Percentiles rank a stretch among this genome's conserved stretches.
Conservation (phyloP, 2,888 invertebrate genomes). For the Pharmacophagus antenor region DNA sequence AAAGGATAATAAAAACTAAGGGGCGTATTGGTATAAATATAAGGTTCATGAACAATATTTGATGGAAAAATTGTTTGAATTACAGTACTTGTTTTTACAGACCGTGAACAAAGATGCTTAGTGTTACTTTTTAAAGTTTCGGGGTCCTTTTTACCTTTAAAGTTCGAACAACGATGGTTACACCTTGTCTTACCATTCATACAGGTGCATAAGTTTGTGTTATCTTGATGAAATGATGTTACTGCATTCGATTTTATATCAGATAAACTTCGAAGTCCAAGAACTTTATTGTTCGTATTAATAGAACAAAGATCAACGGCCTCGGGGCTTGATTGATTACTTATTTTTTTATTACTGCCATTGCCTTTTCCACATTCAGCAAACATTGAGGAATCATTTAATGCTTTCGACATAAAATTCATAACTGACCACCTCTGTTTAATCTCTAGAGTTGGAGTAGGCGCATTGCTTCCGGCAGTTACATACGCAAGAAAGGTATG, state of each 20-base stretch:
- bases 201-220: slow-evolving; percentile 44
- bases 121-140: slow-evolving; percentile 30
- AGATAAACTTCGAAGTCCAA: slow-evolving; percentile 58
- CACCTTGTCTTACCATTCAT: slow-evolving; percentile 39
- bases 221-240: slow-evolving; percentile 22
- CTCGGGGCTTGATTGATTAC: background rate
- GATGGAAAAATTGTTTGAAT: slow-evolving; percentile 40
- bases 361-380: slow-evolving; percentile 30
- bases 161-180: slow-evolving; percentile 38
- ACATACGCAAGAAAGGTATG: slow-evolving; percentile 39
- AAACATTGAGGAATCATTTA: slow-evolving; percentile 3
- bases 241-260: slow-evolving; percentile 29
- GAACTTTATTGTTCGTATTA: slow-evolving; percentile 45
- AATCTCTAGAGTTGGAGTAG: slow-evolving; percentile 52
- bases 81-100: slow-evolving; percentile 25
- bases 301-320: slow-evolving; percentile 18
- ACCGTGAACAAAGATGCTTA: slow-evolving; percentile 38
- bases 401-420: slow-evolving; percentile 39
- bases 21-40: slow-evolving; percentile 38
- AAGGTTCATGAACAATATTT: slow-evolving; percentile 47
- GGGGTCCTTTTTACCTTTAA: slow-evolving; percentile 34
- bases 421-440: slow-evolving; percentile 59
- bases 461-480: slow-evolving; percentile 40
- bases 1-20: slow-evolving; percentile 20
- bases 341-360: slow-evolving; percentile 26